phyloP scores from a whole-genome alignment of 2,888 invertebrate species.

The Campopleginae sp. region DNA sequence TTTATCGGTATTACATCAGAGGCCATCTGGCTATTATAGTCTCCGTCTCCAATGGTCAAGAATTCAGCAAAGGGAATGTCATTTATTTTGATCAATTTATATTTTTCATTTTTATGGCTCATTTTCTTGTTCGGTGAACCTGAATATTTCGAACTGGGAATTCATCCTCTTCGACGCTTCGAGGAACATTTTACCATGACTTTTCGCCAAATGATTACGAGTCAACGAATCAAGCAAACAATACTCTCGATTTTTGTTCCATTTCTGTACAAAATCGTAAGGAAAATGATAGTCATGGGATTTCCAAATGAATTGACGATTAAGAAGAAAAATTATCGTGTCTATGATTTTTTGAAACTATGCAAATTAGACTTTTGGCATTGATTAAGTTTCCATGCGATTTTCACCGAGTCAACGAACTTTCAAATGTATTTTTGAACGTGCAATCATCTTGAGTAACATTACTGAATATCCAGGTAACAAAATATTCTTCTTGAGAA shows the following conservation, averaged over 20 bases:
- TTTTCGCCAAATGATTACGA: neutral
- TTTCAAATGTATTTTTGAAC: neutral
- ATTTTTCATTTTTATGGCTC: neutral
- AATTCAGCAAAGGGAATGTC: neutral
- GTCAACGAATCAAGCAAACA: neutral
- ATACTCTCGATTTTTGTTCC: neutral
- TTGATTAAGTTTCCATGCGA: neutral
- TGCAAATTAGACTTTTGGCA: neutral
- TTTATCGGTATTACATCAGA: conserved; percentile 16
- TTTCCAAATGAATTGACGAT: neutral
- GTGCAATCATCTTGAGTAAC: conserved; percentile 8
- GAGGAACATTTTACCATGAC: neutral
- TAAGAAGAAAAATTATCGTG: neutral
- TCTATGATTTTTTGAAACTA: neutral
- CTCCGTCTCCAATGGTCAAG: neutral
- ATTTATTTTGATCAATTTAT: neutral
- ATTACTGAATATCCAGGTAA: neutral
- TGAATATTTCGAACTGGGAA: neutral
- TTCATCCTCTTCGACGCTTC: neutral
- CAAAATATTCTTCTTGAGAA: conserved; percentile 4
- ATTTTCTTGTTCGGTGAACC: neutral
- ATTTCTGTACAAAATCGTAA: neutral
- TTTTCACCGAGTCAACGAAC: neutral
- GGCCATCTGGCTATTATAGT: neutral
- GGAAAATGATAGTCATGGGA: neutral